Evolutionary conservation across 2,888 invertebrate genomes (phyloP).

Genomic region (Schizotus pectinicornis): DNA sequence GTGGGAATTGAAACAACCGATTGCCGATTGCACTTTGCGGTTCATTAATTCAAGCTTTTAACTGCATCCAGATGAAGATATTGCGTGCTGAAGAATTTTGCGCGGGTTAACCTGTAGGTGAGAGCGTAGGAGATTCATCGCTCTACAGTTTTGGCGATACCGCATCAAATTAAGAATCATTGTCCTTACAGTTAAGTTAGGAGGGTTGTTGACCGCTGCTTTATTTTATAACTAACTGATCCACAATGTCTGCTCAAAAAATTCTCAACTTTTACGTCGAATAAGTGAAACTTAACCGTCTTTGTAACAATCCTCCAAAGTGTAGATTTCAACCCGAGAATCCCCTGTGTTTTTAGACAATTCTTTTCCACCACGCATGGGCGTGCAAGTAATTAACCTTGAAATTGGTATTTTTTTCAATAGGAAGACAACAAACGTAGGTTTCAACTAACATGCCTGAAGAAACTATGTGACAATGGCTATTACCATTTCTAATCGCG

Average conservation of each 20-base stretch:
- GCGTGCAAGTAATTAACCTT: constrained; percentile 4
- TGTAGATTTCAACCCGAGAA: too few species aligned
- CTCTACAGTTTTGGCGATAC: background rate
- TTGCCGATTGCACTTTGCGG: background rate
- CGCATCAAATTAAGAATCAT: background rate
- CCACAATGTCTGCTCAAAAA: too few species aligned
- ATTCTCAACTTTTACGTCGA: too few species aligned
- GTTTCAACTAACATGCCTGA: background rate
- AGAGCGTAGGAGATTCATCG: background rate
- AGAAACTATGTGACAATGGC: too few species aligned
- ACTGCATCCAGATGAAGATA: background rate
- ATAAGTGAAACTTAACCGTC: too few species aligned
- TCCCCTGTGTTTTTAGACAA: too few species aligned
- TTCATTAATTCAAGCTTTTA: background rate
- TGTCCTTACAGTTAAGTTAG: background rate
- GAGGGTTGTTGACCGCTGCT: background rate
- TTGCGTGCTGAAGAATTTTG: background rate
- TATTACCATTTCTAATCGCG: too few species aligned
- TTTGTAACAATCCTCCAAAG: too few species aligned
- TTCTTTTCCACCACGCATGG: too few species aligned
- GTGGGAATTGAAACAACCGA: too few species aligned
- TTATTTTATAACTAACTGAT: too few species aligned
- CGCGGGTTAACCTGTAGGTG: background rate
- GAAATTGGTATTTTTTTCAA: constrained; percentile 1
- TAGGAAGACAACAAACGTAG: constrained; percentile 1